These are phyloP conservation scores for Lepidocyrtoides sp. DNA, from an alignment of 2,888 invertebrate species.

Conservation along the genomic window DNA sequence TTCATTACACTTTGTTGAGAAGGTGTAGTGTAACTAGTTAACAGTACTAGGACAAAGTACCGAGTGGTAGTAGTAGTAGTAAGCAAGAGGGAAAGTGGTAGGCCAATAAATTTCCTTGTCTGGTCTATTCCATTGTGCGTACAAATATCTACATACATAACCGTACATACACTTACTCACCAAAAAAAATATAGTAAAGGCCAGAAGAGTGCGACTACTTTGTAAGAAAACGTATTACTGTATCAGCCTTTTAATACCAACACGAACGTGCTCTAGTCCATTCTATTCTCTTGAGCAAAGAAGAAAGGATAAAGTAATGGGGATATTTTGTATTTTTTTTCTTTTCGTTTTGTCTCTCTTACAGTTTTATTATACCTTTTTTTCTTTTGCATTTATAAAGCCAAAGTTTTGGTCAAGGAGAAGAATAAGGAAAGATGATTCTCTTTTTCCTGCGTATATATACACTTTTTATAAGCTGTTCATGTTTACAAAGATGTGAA, in stretches of 20 bases:
- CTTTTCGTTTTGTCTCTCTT: neutral
- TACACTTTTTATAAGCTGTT: neutral
- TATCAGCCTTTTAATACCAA: slow-evolving; percentile 39
- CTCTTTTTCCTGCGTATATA: neutral
- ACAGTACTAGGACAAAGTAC: neutral
- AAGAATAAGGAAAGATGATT: neutral
- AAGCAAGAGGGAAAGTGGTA: slow-evolving; percentile 12
- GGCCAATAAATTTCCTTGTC: slow-evolving; percentile 57
- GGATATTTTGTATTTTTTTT: slow-evolving; percentile 34
- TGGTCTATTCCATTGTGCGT: slow-evolving; percentile 26
- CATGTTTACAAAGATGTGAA: slow-evolving; percentile 18
- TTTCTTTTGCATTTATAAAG: slow-evolving; percentile 1
- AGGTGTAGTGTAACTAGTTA: neutral
- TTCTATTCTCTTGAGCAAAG: neutral
- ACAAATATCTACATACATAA: neutral
- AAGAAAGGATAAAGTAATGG: neutral
- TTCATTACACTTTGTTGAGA: neutral
- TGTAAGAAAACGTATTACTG: slow-evolving; percentile 25
- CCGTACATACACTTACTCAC: no score
- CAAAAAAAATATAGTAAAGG: no score
- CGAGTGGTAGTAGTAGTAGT: neutral
- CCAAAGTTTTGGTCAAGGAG: neutral
- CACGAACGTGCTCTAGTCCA: slow-evolving; percentile 1
- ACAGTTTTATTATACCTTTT: slow-evolving; percentile 12
- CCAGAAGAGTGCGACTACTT: no score